Evolutionary conservation across 2,888 invertebrate genomes (phyloP).

Genomic region (Ichneumoninae sp.): DNA sequence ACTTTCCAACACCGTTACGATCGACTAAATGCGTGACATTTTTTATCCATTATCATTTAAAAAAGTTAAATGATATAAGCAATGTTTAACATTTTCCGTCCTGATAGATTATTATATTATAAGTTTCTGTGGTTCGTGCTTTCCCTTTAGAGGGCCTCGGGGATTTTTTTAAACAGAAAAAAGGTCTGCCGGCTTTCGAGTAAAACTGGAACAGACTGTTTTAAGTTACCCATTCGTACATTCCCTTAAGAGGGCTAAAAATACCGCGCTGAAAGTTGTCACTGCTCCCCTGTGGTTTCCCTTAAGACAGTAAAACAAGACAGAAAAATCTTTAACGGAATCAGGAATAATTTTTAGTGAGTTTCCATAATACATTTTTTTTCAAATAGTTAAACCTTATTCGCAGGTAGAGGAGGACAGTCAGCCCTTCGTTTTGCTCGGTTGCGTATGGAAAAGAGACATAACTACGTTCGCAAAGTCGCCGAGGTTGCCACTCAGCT

Average conservation of each 20-base stretch:
- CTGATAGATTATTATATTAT: too few relatives aligned
- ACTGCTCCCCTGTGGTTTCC: neutral
- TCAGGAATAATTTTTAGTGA: neutral
- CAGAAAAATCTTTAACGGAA: neutral
- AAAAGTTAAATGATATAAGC: too few relatives aligned
- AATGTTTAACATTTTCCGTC: too few relatives aligned
- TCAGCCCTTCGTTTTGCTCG: slow-evolving; percentile 99
- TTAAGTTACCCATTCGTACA: neutral
- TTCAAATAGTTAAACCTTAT: neutral
- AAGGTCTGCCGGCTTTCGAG: neutral
- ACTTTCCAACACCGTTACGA: too few relatives aligned
- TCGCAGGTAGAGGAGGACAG: slow-evolving; percentile 96
- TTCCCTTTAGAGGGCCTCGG: neutral
- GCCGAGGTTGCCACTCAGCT: slow-evolving; percentile 98
- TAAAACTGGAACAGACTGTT: neutral
- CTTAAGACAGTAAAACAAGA: neutral
- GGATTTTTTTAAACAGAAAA: neutral
- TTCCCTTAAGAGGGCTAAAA: neutral
- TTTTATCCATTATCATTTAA: too few relatives aligned
- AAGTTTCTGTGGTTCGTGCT: too few relatives aligned
- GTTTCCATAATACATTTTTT: neutral
- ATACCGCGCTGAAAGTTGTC: neutral
- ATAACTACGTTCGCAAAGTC: slow-evolving; percentile 99
- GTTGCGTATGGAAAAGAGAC: slow-evolving; percentile 99
- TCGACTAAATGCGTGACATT: too few relatives aligned